Evolutionary conservation across 2,888 invertebrate genomes (phyloP).

Genomic region (Piscicola geometra): DNA sequence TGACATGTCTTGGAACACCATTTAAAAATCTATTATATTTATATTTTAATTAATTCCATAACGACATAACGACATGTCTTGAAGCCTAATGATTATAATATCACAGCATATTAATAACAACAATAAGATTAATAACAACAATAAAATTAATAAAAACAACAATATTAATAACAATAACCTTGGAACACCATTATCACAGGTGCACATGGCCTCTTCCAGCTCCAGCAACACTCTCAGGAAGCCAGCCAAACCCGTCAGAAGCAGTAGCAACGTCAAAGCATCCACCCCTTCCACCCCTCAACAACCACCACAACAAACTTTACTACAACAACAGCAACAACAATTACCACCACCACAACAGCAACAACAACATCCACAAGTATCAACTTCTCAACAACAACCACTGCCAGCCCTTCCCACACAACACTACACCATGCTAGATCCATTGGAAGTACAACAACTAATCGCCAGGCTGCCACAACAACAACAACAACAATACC

Average conservation of each 20-base stretch:
- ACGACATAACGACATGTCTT: too few relatives aligned
- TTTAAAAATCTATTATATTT: too few relatives aligned
- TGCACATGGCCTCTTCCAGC: slow-evolving; percentile 3
- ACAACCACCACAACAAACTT: neutral
- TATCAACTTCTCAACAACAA: slow-evolving; percentile 1
- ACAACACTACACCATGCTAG: slow-evolving; percentile 39
- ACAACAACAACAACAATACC: slow-evolving; percentile 26
- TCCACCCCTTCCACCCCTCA: neutral
- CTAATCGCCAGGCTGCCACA: slow-evolving; percentile 29
- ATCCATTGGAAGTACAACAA: slow-evolving; percentile 36
- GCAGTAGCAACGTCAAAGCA: slow-evolving; percentile 26
- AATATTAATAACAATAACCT: neutral
- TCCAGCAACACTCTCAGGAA: slow-evolving; percentile 6
- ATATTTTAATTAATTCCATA: too few relatives aligned
- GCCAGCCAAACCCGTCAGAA: slow-evolving; percentile 29
- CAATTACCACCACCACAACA: slow-evolving; percentile 11
- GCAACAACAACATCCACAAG: neutral
- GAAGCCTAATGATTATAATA: too few relatives aligned
- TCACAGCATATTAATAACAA: too few relatives aligned
- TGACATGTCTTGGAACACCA: too few relatives aligned
- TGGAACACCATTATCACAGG: neutral
- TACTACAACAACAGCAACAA: neutral
- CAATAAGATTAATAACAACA: too few relatives aligned
- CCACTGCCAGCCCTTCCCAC: slow-evolving; percentile 14
- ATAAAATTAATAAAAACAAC: too few relatives aligned